Evolutionary conservation across 2,797 vertebrate species (phyloP).

Genomic region (Schizothorax lantsangensis): DNA sequence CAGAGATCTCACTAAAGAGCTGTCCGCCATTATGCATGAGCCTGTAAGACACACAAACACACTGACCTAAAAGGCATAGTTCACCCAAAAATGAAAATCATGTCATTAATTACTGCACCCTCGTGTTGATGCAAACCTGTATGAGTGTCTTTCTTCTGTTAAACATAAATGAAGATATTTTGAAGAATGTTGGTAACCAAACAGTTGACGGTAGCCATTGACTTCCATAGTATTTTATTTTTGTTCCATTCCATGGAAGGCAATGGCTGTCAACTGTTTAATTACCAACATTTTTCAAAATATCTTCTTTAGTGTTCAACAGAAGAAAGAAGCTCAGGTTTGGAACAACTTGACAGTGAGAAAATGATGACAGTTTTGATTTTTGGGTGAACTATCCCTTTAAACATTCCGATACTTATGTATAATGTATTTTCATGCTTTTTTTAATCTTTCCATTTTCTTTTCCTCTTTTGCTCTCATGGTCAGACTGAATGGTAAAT

Average conservation of each 20-base stretch:
- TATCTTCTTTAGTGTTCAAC: background rate
- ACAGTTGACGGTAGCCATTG: background rate
- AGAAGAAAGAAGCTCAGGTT: background rate
- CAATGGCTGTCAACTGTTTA: background rate
- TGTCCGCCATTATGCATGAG: slow-evolving; percentile 97
- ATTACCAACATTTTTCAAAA: background rate
- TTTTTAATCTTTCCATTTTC: slow-evolving; percentile 13
- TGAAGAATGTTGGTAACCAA: background rate
- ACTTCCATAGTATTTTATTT: background rate
- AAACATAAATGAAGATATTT: background rate
- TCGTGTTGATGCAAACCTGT: background rate
- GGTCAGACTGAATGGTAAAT: slow-evolving; percentile 97
- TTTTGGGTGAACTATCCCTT: background rate
- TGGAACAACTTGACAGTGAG: background rate
- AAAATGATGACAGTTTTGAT: background rate
- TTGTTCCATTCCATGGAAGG: background rate
- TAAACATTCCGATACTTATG: background rate
- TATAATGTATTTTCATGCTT: background rate
- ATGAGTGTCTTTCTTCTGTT: background rate
- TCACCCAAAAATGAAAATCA: background rate
- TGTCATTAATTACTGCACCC: background rate
- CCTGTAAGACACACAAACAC: slow-evolving; percentile 76
- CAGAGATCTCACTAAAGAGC: slow-evolving; percentile 91
- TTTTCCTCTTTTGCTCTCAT: slow-evolving; percentile 77
- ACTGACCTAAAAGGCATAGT: background rate